phyloP scores from a whole-genome alignment of 2,113 vertebrate species.

The Ophthalmotilapia sp. region DNA sequence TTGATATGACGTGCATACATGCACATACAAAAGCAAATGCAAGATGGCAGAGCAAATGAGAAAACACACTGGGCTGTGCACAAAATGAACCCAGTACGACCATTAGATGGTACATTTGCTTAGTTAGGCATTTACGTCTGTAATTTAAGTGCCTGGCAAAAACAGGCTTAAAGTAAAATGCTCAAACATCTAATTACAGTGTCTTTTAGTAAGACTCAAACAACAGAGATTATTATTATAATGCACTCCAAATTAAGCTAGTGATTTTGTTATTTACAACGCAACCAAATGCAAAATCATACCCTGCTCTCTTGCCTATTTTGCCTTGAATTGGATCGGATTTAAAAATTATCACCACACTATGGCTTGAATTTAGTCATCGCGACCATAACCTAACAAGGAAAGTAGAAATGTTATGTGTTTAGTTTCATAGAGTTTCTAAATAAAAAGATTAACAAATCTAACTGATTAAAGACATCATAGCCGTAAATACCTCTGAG shows the following conservation, averaged over 20 bases:
- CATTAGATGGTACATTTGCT: background rate
- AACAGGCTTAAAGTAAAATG: background rate
- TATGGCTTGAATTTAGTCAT: background rate
- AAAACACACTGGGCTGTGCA: background rate
- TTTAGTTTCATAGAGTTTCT: background rate
- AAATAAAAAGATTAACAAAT: background rate
- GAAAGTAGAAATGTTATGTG: background rate
- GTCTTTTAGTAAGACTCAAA: background rate
- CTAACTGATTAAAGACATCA: background rate
- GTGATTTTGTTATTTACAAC: background rate
- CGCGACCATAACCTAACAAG: background rate
- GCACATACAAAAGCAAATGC: background rate
- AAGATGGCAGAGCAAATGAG: background rate
- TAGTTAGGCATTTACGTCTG: background rate
- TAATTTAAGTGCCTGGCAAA: background rate
- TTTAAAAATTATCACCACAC: background rate
- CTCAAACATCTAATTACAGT: background rate
- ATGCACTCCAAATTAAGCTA: background rate
- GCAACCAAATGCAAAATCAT: background rate
- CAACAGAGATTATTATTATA: background rate
- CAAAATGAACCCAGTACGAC: background rate
- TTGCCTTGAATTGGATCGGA: background rate
- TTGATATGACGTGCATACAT: background rate
- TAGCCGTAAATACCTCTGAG: background rate
- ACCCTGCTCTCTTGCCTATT: background rate